Base-by-base conservation (phyloP, 2,888 invertebrate genomes). In the Stenchaetothrips biformis region DNA sequence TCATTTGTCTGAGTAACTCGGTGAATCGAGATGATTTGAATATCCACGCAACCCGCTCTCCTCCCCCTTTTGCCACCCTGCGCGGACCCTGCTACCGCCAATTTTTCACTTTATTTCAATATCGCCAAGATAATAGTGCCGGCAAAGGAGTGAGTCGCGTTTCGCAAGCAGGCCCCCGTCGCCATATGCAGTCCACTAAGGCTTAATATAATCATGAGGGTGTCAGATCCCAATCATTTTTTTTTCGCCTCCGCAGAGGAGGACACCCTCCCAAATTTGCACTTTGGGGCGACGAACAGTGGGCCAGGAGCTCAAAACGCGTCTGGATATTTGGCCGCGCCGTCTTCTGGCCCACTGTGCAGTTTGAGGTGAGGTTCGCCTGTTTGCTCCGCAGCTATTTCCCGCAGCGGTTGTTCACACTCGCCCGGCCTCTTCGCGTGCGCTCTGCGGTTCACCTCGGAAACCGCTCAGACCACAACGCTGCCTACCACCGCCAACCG, bases 21-120 rank as follows among this genome's bases (percentile, higher is more conserved):
- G 59, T 59, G 59, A 59, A 74, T 74, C 25, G 67, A 21, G 67
- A 74, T 74, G 67, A 74, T 74, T 74, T 74, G 67, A 74, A 74
- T 74, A 74, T 21, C n/a, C 67, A 74, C 67, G 67, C 67, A 74
- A 74, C 67, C 21, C 25, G 67, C 67, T 2, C 37, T 37, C 37
- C 37, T 2, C 37, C 37, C 37, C 37, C 37, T 37, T 37, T 37
- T 37, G 37, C 37, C 67, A 21, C 21, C 67, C 67, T 18, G 59
- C n/a, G n/a, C 37, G 37, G 37, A 37, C 37, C 37, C 37, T 37
- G 37, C 25, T 25, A 74, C 67, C 67, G 25, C 67, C 67, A 74
- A 74, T 74, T 74, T 74, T 74, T 74, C 67, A 74, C 67, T 74
- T 74, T 74, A 74, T 74, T 74, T 74, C 67, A 74, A 74, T 74